phyloP scores from a whole-genome alignment of 2,888 invertebrate genomes.

The Temnothorax unifasciatus region DNA sequence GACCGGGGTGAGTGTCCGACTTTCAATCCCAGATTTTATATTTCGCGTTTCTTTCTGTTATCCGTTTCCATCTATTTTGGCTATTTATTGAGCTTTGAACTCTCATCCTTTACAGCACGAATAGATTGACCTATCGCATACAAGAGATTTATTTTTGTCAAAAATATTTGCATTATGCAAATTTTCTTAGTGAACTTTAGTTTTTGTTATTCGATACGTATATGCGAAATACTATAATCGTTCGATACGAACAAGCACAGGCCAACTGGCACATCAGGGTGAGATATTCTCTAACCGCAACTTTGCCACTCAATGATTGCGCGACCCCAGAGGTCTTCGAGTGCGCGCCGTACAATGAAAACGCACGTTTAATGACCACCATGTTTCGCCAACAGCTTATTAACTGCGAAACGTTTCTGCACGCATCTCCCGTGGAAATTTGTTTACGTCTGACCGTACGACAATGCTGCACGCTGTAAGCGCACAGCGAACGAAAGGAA shows the following conservation, averaged over 20 bases:
- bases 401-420: constrained; percentile 77
- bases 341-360: constrained; percentile 67
- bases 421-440: constrained; percentile 71
- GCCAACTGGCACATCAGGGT: constrained; percentile 43
- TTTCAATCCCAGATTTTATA: constrained; percentile 65
- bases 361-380: constrained; percentile 82
- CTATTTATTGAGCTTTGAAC: constrained; percentile 57
- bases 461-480: constrained; percentile 66
- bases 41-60: constrained; percentile 59
- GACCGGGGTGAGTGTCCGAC: constrained; percentile 68
- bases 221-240: not conserved
- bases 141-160: not conserved
- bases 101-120: constrained; percentile 14
- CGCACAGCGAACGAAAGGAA: constrained; percentile 55
- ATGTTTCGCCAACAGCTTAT: constrained; percentile 81
- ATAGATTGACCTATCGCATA: not conserved
- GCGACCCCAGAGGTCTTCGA: constrained; percentile 54
- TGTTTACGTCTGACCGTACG: constrained; percentile 66
- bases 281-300: constrained; percentile 71
- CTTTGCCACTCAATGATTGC: constrained; percentile 68
- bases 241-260: constrained; percentile 41
- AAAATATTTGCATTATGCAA: not conserved
- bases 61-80: not conserved
- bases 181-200: not conserved
- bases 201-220: not conserved